Percentiles rank a stretch among this genome's conserved stretches.
phyloP scores from a whole-genome alignment of 2,888 invertebrate species.

The Tenthredo notha region DNA sequence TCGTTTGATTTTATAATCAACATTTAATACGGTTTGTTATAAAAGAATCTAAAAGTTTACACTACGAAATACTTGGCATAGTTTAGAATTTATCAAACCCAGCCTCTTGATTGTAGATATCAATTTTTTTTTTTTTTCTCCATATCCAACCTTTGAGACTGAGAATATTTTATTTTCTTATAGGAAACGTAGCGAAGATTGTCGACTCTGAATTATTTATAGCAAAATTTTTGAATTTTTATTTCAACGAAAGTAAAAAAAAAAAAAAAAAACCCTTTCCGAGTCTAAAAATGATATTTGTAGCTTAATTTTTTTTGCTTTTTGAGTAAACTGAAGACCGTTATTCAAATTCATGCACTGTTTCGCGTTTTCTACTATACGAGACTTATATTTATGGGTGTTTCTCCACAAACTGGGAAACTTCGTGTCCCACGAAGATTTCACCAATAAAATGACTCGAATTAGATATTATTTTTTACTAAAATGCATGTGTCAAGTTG shows the following conservation, averaged over 20 bases:
- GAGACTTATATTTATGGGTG: slow-evolving; percentile 24
- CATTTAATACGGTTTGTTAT: neutral
- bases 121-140: neutral
- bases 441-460: too few species aligned
- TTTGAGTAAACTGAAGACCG: neutral
- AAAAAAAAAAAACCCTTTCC: neutral
- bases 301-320: too few species aligned
- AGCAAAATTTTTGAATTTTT: too few species aligned
- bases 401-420: too few species aligned
- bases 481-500: too few species aligned
- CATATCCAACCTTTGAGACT: neutral
- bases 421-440: too few species aligned
- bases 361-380: neutral
- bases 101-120: neutral
- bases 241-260: neutral
- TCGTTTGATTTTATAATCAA: slow-evolving; percentile 25
- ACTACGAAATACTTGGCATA: neutral
- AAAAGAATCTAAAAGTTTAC: neutral
- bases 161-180: neutral
- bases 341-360: slow-evolving; percentile 42
- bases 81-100: neutral
- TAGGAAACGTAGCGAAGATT: neutral
- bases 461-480: too few species aligned
- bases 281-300: neutral
- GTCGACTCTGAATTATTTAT: neutral